A percentile compares a stretch with the other conserved stretches of the same genome.
These are phyloP conservation scores for Scaptomyza tumidula DNA, from an alignment of 2,888 invertebrate genomes.

Conservation along the genomic window DNA sequence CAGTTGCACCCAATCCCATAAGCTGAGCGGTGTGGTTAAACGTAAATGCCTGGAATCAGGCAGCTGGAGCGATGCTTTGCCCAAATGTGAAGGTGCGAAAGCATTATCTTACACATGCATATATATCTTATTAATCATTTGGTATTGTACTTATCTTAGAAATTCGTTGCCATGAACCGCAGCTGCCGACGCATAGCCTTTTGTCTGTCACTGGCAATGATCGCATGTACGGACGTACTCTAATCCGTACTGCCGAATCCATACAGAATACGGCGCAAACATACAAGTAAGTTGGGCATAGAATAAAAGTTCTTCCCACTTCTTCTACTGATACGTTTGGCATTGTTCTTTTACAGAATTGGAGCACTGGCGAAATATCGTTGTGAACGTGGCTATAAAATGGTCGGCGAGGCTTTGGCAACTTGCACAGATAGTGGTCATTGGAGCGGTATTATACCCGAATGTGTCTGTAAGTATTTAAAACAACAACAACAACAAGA, in stretches of 20 bases:
- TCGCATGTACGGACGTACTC: slow-evolving; percentile 93
- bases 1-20: slow-evolving; percentile 91
- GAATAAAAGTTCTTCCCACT: background rate
- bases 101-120: too few relatives aligned
- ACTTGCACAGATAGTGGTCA: slow-evolving; percentile 94
- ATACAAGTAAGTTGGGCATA: slow-evolving; percentile 86
- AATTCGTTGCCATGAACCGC: slow-evolving; percentile 94
- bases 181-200: slow-evolving; percentile 92
- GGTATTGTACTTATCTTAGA: slow-evolving; percentile 85
- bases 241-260: slow-evolving; percentile 90
- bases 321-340: too few relatives aligned
- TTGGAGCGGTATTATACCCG: slow-evolving; percentile 93
- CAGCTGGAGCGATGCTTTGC: slow-evolving; percentile 93
- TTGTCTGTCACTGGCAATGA: slow-evolving; percentile 96
- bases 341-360: slow-evolving; percentile 86
- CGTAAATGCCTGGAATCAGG: slow-evolving; percentile 90
- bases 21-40: slow-evolving; percentile 90
- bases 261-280: slow-evolving; percentile 89
- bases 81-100: slow-evolving; percentile 90
- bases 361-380: slow-evolving; percentile 94
- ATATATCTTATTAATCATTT: background rate
- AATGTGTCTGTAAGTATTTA: slow-evolving; percentile 90
- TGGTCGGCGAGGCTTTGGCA: slow-evolving; percentile 92
- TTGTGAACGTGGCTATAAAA: slow-evolving; percentile 95
- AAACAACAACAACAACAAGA: too few relatives aligned